phyloP scores from a whole-genome alignment of 2,888 invertebrate genomes.

The Masnerella sp. region DNA sequence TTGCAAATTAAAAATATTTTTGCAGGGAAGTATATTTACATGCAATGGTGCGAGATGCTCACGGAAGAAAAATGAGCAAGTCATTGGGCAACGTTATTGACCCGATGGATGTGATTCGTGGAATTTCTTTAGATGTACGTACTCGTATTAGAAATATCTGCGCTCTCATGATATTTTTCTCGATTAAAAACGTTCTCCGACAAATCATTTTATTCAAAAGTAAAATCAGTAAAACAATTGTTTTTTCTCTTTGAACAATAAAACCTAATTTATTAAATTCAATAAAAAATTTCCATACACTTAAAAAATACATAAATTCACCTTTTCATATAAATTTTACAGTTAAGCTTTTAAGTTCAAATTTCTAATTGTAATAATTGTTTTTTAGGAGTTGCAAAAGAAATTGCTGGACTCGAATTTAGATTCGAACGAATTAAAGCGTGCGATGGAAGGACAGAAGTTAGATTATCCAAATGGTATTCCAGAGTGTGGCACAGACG shows the following conservation, averaged over 20 bases:
- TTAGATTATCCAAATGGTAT: slow-evolving; percentile 89
- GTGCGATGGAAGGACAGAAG: slow-evolving; percentile 78
- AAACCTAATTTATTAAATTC: no score
- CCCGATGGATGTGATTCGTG: slow-evolving; percentile 96
- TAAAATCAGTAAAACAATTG: background rate
- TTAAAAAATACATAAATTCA: no score
- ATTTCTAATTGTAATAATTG: no score
- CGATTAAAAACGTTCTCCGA: no score
- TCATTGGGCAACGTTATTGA: slow-evolving; percentile 98
- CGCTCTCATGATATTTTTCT: no score
- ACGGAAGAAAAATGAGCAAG: slow-evolving; percentile 99
- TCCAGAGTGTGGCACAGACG: slow-evolving; percentile 97
- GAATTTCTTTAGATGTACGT: slow-evolving; percentile 86
- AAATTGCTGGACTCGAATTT: slow-evolving; percentile 89
- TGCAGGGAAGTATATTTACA: slow-evolving; percentile 92
- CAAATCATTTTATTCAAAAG: no score
- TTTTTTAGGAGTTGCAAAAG: slow-evolving; percentile 84
- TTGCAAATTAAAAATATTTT: background rate
- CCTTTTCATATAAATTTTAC: no score
- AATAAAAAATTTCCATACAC: no score
- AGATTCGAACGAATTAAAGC: slow-evolving; percentile 86
- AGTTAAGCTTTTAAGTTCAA: no score
- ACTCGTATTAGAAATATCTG: no score
- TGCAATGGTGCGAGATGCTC: slow-evolving; percentile 98
- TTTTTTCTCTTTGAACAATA: background rate